These are phyloP conservation scores for Tetragnatha montana DNA, from an alignment of 2,888 invertebrate species.

Conservation along the genomic window DNA sequence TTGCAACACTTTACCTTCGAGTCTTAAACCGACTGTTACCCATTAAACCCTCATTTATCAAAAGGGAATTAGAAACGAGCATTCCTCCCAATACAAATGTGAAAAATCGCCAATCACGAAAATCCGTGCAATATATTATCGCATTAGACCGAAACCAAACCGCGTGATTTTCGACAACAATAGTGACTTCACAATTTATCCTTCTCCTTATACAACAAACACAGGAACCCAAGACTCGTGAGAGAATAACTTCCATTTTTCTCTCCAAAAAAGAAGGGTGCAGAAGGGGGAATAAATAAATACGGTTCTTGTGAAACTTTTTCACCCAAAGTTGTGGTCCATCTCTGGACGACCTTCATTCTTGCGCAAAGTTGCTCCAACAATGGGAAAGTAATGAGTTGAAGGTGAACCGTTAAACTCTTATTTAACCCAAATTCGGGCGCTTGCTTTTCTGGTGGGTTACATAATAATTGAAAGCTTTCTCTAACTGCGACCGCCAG, in stretches of 20 bases:
- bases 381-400: neutral
- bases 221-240: neutral
- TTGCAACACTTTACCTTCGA: too few species aligned
- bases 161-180: constrained; percentile 1
- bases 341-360: neutral
- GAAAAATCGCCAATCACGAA: too few species aligned
- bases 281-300: neutral
- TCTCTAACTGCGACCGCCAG: neutral
- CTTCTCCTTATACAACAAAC: neutral
- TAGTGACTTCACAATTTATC: neutral
- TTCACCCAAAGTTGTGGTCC: neutral
- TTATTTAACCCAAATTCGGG: constrained; percentile 27
- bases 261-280: neutral
- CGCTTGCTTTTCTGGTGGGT: constrained; percentile 7
- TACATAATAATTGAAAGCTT: constrained; percentile 31
- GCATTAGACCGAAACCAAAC: neutral
- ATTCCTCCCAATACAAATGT: too few species aligned
- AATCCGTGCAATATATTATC: too few species aligned
- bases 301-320: neutral
- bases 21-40: too few species aligned
- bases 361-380: neutral
- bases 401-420: constrained; percentile 22
- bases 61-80: too few species aligned
- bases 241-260: neutral
- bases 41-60: too few species aligned